Conservation (phyloP, 2,888 invertebrate species). For the Podabrus alpinus region DNA sequence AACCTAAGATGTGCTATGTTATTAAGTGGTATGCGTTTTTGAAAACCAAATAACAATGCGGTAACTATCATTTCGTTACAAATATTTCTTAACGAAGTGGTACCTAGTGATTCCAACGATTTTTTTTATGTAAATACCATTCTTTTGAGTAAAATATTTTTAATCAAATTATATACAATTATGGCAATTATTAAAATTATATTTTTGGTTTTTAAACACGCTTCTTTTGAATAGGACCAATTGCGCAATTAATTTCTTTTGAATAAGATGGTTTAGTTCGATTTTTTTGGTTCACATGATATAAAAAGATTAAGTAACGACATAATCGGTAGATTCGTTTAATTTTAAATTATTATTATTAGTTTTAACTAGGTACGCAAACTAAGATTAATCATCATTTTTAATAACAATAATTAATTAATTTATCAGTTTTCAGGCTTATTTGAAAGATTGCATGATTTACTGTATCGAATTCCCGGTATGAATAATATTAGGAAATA, state of each 20-base stretch:
- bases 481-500: no score
- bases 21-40: not conserved
- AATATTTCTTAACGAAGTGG: not conserved
- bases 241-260: not conserved
- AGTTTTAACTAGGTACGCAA: not conserved
- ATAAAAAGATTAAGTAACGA: not conserved
- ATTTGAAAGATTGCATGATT: not conserved
- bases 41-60: not conserved
- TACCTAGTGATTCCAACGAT: not conserved
- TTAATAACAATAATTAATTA: not conserved
- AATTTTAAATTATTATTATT: not conserved
- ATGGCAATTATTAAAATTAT: not conserved
- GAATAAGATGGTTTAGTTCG: not conserved
- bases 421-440: not conserved
- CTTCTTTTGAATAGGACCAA: not conserved
- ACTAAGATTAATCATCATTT: not conserved
- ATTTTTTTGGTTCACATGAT: not conserved
- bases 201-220: not conserved
- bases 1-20: not conserved
- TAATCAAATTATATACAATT: not conserved
- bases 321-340: not conserved
- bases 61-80: not conserved
- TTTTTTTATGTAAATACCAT: not conserved
- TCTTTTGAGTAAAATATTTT: not conserved
- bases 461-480: not conserved